Conservation (phyloP, 2,113 vertebrate genomes). For the Globicephala melas region DNA sequence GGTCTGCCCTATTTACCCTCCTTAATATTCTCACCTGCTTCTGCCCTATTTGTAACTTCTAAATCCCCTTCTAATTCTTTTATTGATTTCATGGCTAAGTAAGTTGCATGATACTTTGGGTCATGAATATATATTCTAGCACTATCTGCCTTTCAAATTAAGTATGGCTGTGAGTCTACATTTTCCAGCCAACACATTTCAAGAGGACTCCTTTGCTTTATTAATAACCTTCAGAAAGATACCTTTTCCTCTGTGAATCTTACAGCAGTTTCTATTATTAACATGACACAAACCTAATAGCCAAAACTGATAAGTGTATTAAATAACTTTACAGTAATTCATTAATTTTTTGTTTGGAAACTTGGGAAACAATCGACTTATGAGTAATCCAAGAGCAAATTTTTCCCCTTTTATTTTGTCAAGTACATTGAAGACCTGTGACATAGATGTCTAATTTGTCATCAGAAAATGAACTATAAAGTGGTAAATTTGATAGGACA, state of each 20-base stretch:
- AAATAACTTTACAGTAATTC: neutral
- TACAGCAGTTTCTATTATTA: neutral
- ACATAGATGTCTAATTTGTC: neutral
- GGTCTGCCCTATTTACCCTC: neutral
- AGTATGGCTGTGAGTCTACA: neutral
- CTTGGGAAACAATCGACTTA: neutral
- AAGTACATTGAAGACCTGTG: neutral
- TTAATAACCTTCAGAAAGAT: neutral
- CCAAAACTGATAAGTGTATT: neutral
- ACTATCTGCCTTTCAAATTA: neutral
- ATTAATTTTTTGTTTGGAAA: neutral
- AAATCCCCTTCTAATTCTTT: neutral
- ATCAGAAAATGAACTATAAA: conserved; percentile 8
- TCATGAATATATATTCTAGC: neutral
- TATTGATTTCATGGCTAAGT: neutral
- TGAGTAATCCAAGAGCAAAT: neutral
- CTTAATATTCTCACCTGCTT: neutral
- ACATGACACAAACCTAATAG: neutral
- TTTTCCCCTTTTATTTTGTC: neutral
- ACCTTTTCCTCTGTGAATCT: neutral
- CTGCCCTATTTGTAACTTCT: neutral
- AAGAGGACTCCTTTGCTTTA: neutral
- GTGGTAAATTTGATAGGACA: neutral
- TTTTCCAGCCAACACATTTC: neutral
- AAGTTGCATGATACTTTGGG: neutral